These are phyloP conservation scores for Antedon mediterranea DNA, from an alignment of 53 echinoderm and acorn worm species.

Conservation along the genomic window DNA sequence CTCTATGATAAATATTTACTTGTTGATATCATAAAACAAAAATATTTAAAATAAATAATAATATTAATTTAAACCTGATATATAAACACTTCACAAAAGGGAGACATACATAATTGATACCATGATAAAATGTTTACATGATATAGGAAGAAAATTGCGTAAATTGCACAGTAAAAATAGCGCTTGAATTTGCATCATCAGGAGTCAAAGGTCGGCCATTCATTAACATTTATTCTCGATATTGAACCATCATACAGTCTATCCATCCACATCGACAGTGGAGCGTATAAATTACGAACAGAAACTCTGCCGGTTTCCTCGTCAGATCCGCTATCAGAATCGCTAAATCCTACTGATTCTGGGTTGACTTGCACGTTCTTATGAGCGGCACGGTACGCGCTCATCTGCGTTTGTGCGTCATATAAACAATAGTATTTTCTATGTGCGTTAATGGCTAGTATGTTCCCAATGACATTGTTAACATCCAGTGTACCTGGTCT, in stretches of 20 bases:
- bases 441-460: background rate
- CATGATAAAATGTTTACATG: no score
- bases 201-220: conserved; percentile 23
- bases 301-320: background rate
- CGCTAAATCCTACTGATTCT: background rate
- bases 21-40: no score
- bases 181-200: background rate
- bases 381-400: background rate
- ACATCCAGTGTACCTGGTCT: background rate
- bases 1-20: no score
- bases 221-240: conserved; percentile 11
- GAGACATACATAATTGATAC: no score
- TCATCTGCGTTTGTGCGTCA: background rate
- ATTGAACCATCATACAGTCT: conserved; percentile 39
- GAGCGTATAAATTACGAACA: background rate
- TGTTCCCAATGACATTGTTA: background rate
- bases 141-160: no score
- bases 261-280: conserved; percentile 45
- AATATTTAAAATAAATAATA: no score
- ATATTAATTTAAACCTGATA: no score
- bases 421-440: background rate
- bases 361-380: background rate
- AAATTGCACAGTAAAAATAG: no score
- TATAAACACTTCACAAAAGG: no score
- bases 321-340: background rate